These are phyloP conservation scores for Alviniconcha strummeri DNA, from an alignment of 2,888 invertebrate genomes.

Conservation along the genomic window DNA sequence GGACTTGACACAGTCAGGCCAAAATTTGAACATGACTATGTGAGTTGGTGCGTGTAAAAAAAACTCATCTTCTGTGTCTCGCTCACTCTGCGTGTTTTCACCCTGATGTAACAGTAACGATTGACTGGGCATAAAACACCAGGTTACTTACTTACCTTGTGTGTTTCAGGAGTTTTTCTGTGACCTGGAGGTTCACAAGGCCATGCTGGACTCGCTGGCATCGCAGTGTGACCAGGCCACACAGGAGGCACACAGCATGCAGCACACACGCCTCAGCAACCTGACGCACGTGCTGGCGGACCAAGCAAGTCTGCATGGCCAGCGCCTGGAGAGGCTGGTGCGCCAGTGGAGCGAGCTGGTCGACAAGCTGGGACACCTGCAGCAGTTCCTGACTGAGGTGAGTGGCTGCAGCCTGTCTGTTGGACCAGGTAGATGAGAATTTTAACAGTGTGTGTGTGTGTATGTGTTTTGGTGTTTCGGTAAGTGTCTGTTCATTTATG, in stretches of 20 bases:
- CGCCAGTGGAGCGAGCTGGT: conserved; percentile 65
- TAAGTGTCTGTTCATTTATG: background rate
- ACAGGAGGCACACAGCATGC: conserved; percentile 52
- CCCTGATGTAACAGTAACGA: no score
- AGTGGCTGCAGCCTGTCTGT: background rate
- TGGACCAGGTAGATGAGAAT: background rate
- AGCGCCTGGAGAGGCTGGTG: conserved; percentile 62
- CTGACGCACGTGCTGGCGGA: conserved; percentile 65
- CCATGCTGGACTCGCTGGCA: conserved; percentile 66
- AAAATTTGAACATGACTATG: no score
- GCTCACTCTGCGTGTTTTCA: no score
- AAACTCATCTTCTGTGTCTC: no score
- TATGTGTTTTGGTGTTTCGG: background rate
- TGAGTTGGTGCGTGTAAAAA: no score
- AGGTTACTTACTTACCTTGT: background rate
- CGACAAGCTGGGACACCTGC: conserved; percentile 53
- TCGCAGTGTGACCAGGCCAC: conserved; percentile 62
- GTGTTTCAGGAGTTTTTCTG: conserved; percentile 67
- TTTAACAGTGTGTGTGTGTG: background rate
- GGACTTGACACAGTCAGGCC: no score
- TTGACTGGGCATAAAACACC: background rate
- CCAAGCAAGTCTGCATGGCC: conserved; percentile 65
- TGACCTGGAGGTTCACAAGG: conserved; percentile 69
- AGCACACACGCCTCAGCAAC: conserved; percentile 57
- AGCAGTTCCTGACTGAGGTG: conserved; percentile 49